Base-by-base conservation (phyloP, 2,888 invertebrate genomes). In the Diarsia dahlii region DNA sequence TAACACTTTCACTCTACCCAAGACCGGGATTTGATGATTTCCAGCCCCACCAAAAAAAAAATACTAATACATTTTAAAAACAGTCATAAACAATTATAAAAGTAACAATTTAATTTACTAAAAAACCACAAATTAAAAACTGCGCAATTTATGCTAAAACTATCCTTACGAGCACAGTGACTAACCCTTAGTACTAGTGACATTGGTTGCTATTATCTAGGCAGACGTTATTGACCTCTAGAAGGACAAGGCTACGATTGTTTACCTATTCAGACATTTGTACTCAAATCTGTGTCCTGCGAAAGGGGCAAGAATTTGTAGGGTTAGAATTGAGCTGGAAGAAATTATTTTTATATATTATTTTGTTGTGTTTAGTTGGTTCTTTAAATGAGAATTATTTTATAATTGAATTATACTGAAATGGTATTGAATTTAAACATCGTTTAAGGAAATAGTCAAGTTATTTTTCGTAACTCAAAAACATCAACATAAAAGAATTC, bases 211-310 rank as follows among this genome's bases (percentile, higher is more conserved):
- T 78, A 74, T 68, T 74, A 80, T 84, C 84, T 84, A 87, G 85
- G 69, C 76, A 58, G 63, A 23, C 73, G 88, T 39, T 80, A 78
- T 68, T 86, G 84, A 86, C 86, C 87, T 78, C 9, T 0, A 3
- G 67, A 84, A 86, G 88, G 87, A 84, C 87, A 86, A 87, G 87
- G 88, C 80, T 78, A 74, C 64, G 45, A 23, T 71, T 87, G 88
- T 87, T 84, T 86, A 82, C 84, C 13, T 46, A n/a, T 74, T 63
- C 63, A 71, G 65, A 79, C 74, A 74, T 74, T 65, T 54, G 39
- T 81, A 80, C 84, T 81, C 81, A 84, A 79, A 76, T 81, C 75
- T 72, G 70, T 34, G 56, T 66, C 78, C 46, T 71, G 52, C 12
- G 65, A 18, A 71, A 6, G 28, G 28, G 12, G 62, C 15, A 48